These are phyloP conservation scores for Uloborus diversus DNA, from an alignment of 1,140 invertebrate genomes.

Conservation along the genomic window DNA sequence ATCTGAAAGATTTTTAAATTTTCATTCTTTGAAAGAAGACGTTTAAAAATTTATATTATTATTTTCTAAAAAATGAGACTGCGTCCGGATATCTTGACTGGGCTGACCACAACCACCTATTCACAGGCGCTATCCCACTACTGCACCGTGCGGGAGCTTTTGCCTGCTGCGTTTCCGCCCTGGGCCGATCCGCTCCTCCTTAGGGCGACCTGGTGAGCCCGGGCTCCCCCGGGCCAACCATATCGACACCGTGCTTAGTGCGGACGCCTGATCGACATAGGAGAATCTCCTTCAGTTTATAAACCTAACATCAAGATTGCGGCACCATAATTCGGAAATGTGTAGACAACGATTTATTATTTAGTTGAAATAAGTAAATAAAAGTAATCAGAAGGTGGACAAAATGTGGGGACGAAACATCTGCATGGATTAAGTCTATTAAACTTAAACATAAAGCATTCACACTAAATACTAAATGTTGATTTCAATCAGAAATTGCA, in stretches of 20 bases:
- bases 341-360: too few relatives aligned
- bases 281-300: slow-evolving; percentile 64
- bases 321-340: too few relatives aligned
- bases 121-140: slow-evolving; percentile 98
- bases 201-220: slow-evolving; percentile 81
- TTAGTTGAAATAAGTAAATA: too few relatives aligned
- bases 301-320: slow-evolving; percentile 70
- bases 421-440: too few relatives aligned
- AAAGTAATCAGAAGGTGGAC: too few relatives aligned
- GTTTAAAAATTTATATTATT: too few relatives aligned
- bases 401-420: too few relatives aligned
- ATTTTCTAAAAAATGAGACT: slow-evolving; percentile 61
- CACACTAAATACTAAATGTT: too few relatives aligned
- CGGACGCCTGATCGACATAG: slow-evolving; percentile 72
- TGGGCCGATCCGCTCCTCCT: slow-evolving; percentile 96
- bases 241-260: slow-evolving; percentile 76
- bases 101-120: slow-evolving; percentile 83
- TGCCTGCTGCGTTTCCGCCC: slow-evolving; percentile 96
- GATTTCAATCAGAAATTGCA: too few relatives aligned
- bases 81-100: slow-evolving; percentile 85
- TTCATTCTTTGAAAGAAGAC: too few relatives aligned
- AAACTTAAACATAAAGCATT: too few relatives aligned
- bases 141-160: slow-evolving; percentile 95
- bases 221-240: slow-evolving; percentile 83
- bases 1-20: too few relatives aligned